Percentiles rank a stretch among this genome's conserved stretches.
Conservation (phyloP, 2,797 vertebrate species). For the Lacerta agilis region DNA sequence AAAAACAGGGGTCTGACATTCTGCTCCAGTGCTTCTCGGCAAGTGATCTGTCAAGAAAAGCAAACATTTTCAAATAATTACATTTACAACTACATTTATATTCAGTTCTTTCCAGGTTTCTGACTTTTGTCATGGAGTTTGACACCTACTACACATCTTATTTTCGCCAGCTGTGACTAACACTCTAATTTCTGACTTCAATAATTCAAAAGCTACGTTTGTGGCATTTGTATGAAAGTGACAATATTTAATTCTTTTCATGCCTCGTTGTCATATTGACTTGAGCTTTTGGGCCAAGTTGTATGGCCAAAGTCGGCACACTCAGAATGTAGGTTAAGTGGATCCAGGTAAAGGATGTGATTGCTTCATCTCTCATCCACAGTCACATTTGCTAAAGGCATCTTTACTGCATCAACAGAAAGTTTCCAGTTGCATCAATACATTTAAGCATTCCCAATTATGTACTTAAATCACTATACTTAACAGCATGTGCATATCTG, state of each 20-base stretch:
- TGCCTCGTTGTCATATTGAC: background rate
- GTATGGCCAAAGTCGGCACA: background rate
- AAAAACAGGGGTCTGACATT: constrained; percentile 4
- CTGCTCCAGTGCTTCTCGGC: constrained; percentile 12
- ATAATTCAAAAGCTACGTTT: constrained; percentile 24
- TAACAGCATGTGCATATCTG: too few relatives aligned
- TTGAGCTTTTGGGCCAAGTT: background rate
- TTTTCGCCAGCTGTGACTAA: constrained; percentile 29
- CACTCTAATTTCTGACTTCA: constrained; percentile 10
- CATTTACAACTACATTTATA: constrained; percentile 26
- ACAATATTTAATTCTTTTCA: constrained; percentile 24
- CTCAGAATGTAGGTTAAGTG: constrained; percentile 1
- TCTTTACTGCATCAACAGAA: background rate
- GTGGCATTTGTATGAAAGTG: constrained; percentile 21
- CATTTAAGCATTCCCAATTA: too few relatives aligned
- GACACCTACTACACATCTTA: background rate
- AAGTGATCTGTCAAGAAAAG: constrained; percentile 37
- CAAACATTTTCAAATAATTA: constrained; percentile 29
- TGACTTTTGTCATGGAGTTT: background rate
- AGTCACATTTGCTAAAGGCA: background rate
- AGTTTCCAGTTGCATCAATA: background rate
- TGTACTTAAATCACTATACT: too few relatives aligned
- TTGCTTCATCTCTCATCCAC: background rate
- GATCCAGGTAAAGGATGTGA: background rate
- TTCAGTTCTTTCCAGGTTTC: constrained; percentile 34